Base-by-base conservation (phyloP, 2,113 vertebrate genomes). In the Corythaixoides concolor region DNA sequence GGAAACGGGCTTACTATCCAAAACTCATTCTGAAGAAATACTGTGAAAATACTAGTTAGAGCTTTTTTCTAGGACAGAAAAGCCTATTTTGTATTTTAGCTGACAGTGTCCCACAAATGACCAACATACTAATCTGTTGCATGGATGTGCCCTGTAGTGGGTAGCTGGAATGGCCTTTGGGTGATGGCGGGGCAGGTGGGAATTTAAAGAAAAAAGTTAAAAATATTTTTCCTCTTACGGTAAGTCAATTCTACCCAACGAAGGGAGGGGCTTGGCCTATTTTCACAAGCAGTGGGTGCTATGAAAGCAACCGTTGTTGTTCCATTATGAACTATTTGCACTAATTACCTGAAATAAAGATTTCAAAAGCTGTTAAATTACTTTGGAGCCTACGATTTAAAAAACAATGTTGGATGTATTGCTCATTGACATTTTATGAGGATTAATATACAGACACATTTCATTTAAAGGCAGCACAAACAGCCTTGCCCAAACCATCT, bases 251-350 rank as follows among this genome's bases (percentile, higher is more conserved):
- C 60, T 69, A 72, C 17, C 47, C 55, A 58, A 23, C 7, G 21
- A 55, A 90, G 15, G 30, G 30, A 6, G 9, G 8, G 26, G 9
- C 2, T 32, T 86, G 85, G 70, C 79, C 82, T 81, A 68, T 93
- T 95, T 96, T 95, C 80, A 49, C 83, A 85, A 75, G 81, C 77
- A 64, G 75, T 74, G 88, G 90, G 60, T 1, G 1, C 77, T 66
- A 24, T 82, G 97, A 97, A 96, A 97, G 96, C 92, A 89, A 96
- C 97, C 19, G 79, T 90, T 93, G 93, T 95, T 97, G 96, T 97
- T 98, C 97, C 85, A 16, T 89, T 78, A 76, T 56, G 66, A 91
- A 82, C 77, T 86, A 73, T 89, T 95, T 95, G 72, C 74, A 37
- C 79, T 88, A 70, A 95, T 95, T 88, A 75, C 64, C 85, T 88